These are phyloP conservation scores for Chymomyza costata DNA, from an alignment of 1,140 invertebrate genomes.

Conservation along the genomic window DNA sequence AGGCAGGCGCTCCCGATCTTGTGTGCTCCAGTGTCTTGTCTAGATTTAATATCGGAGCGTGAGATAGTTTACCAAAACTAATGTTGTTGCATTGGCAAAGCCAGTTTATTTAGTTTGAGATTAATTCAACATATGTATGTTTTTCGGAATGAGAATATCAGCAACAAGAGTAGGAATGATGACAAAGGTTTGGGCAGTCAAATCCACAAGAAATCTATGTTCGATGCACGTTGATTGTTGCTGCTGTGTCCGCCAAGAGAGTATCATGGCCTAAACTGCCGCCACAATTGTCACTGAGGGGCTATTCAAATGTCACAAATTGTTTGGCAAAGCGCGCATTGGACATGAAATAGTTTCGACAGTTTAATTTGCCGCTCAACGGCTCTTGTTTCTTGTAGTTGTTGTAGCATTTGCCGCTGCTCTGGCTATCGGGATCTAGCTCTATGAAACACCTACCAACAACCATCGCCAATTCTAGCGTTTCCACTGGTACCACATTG, in stretches of 20 bases:
- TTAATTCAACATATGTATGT: too few species aligned
- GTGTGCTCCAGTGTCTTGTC: slow-evolving; percentile 17
- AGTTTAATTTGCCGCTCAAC: slow-evolving; percentile 73
- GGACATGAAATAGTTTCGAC: slow-evolving; percentile 75
- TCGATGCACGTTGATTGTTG: neutral
- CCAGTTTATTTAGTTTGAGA: neutral
- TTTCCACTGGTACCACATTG: too few species aligned
- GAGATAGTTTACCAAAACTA: slow-evolving; percentile 53
- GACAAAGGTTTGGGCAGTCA: neutral
- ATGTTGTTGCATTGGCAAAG: neutral
- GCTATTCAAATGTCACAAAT: slow-evolving; percentile 75
- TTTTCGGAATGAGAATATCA: too few species aligned
- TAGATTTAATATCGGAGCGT: slow-evolving; percentile 69
- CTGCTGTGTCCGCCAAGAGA: slow-evolving; percentile 23
- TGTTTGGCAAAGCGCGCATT: slow-evolving; percentile 74
- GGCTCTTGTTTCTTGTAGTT: too few species aligned
- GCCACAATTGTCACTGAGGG: slow-evolving; percentile 66
- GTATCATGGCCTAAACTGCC: slow-evolving; percentile 47
- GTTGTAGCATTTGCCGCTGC: too few species aligned
- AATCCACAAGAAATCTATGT: slow-evolving; percentile 28
- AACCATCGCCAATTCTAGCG: neutral
- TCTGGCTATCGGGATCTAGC: slow-evolving; percentile 24
- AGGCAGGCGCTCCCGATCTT: slow-evolving; percentile 33
- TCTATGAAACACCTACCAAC: neutral
- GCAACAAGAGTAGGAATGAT: neutral